Conservation (phyloP, 2,113 vertebrate genomes). For the Galbula dea region DNA sequence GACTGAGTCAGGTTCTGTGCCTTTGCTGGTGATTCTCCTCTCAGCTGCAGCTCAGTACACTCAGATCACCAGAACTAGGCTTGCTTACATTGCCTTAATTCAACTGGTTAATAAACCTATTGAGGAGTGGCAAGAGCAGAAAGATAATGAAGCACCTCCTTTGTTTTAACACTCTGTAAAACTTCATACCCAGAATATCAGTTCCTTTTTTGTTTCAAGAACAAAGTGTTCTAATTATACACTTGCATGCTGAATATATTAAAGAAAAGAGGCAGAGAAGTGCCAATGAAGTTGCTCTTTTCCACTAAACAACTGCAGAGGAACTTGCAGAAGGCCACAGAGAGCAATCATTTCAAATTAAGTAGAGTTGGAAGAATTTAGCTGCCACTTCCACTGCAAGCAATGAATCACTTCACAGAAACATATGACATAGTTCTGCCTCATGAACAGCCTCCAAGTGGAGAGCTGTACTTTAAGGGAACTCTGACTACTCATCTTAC, state of each 20-base stretch:
- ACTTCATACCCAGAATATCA: not conserved
- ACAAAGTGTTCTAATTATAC: not conserved
- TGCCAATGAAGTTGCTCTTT: conserved; percentile 14
- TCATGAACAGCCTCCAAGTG: not conserved
- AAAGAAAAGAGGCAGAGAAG: not conserved
- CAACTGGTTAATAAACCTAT: not conserved
- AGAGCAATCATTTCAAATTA: conserved; percentile 15
- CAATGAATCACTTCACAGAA: conserved; percentile 47
- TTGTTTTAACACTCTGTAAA: not conserved
- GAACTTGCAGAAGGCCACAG: conserved; percentile 38
- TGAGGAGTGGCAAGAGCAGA: not conserved
- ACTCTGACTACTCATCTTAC: not conserved
- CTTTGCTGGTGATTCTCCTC: not conserved
- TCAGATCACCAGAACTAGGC: not conserved
- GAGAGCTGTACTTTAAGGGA: not conserved
- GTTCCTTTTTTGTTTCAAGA: not conserved
- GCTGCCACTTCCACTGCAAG: conserved; percentile 23
- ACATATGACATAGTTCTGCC: conserved; percentile 24
- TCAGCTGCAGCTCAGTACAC: not conserved
- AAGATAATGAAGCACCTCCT: not conserved
- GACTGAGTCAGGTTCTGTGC: not conserved
- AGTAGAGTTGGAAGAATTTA: not conserved
- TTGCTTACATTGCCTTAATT: not conserved
- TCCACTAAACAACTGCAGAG: conserved; percentile 19
- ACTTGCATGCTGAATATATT: not conserved